Percentiles rank a stretch among this genome's conserved stretches.
Conservation (phyloP, 2,113 vertebrate genomes). For the Chunga burmeisteri region DNA sequence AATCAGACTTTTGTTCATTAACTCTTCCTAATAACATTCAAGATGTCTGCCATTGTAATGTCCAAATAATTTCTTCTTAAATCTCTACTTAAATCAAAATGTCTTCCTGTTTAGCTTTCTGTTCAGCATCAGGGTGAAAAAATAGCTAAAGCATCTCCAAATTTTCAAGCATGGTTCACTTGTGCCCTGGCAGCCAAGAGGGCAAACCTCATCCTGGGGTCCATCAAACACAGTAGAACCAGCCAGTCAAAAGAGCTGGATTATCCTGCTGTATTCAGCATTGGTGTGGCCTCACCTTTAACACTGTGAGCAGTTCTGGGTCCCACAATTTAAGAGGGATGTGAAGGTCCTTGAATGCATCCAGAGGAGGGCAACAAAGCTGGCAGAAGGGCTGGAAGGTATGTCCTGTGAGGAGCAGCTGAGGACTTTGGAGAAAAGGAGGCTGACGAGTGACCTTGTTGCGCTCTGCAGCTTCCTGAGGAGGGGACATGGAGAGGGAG, state of each 20-base stretch:
- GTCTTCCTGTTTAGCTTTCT: background rate
- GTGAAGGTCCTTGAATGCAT: too few relatives aligned
- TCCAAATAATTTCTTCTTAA: background rate
- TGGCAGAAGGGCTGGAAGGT: too few relatives aligned
- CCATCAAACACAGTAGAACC: background rate
- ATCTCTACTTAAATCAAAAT: background rate
- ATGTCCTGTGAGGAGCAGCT: too few relatives aligned
- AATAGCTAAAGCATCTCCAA: background rate
- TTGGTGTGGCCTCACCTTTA: background rate
- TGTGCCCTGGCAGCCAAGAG: background rate
- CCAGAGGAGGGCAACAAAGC: too few relatives aligned
- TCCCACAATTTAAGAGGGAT: too few relatives aligned
- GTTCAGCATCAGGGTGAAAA: background rate
- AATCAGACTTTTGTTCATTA: background rate
- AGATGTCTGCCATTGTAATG: background rate
- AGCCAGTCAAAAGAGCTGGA: background rate
- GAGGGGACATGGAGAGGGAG: background rate
- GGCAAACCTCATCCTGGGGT: rapidly evolving
- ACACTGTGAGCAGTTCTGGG: too few relatives aligned
- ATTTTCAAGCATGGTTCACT: background rate
- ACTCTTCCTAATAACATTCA: background rate
- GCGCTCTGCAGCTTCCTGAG: background rate
- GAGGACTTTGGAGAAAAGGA: too few relatives aligned
- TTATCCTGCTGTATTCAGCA: rapidly evolving
- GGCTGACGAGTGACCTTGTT: too few relatives aligned